phyloP scores from a whole-genome alignment of 2,888 invertebrate species.

The Chrysodeixis includens region DNA sequence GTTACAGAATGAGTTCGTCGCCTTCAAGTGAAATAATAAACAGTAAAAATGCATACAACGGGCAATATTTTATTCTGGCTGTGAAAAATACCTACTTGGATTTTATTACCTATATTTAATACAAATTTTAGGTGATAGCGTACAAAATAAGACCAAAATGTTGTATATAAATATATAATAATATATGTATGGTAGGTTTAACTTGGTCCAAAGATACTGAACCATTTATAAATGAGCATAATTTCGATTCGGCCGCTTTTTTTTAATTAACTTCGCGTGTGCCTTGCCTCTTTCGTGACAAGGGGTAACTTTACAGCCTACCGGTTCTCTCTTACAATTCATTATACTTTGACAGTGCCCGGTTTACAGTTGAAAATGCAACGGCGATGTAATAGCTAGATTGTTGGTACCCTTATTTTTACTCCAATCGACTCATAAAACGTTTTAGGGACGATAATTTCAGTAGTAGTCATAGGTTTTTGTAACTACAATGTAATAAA shows the following conservation, averaged over 20 bases:
- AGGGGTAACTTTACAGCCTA: constrained; percentile 59
- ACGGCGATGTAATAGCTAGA: constrained; percentile 45
- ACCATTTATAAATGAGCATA: constrained; percentile 30
- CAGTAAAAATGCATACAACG: too few relatives aligned
- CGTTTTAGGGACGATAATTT: constrained; percentile 14
- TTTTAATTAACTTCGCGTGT: constrained; percentile 65
- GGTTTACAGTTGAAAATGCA: constrained; percentile 56
- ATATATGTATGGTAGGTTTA: too few relatives aligned
- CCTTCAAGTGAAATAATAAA: too few relatives aligned
- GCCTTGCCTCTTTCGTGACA: constrained; percentile 59
- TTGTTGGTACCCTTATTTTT: constrained; percentile 34
- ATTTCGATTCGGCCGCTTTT: constrained; percentile 40
- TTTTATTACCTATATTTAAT: too few relatives aligned
- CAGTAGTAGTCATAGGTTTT: neutral
- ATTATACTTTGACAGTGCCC: constrained; percentile 57
- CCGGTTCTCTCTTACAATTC: constrained; percentile 56
- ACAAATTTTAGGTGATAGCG: too few relatives aligned
- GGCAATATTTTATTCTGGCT: too few relatives aligned
- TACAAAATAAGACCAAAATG: too few relatives aligned
- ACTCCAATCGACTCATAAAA: constrained; percentile 36
- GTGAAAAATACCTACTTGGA: too few relatives aligned
- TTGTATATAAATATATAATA: too few relatives aligned
- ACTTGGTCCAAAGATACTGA: constrained; percentile 40
- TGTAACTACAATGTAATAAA: neutral
- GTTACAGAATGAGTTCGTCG: too few relatives aligned